Conservation (phyloP, 2,888 invertebrate species). For the Uloborus plumipes region DNA sequence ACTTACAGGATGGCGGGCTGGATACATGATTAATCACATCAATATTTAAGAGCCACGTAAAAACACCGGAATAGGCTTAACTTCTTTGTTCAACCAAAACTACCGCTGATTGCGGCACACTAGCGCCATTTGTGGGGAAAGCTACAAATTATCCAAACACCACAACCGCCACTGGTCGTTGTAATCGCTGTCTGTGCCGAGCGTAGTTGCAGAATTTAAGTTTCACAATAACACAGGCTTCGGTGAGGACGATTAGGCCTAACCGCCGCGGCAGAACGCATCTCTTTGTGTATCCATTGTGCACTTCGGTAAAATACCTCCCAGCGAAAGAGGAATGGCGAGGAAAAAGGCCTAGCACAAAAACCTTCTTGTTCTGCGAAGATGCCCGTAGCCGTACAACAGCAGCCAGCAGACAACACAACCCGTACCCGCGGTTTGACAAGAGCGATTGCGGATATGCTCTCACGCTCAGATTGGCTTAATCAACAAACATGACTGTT, state of each 20-base stretch:
- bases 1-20: constrained; percentile 68
- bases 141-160: constrained; percentile 55
- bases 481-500: constrained; percentile 69
- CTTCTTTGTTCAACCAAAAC: constrained; percentile 35
- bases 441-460: constrained; percentile 70
- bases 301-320: constrained; percentile 32
- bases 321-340: constrained; percentile 6
- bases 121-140: constrained; percentile 58
- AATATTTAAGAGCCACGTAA: constrained; percentile 56
- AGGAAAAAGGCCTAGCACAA: constrained; percentile 32
- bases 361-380: constrained; percentile 48
- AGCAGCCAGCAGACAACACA: constrained; percentile 60
- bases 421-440: constrained; percentile 67
- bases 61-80: constrained; percentile 56
- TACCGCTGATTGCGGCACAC: constrained; percentile 53
- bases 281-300: constrained; percentile 63
- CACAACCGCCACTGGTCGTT: constrained; percentile 35
- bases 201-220: neutral
- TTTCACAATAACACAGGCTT: constrained; percentile 33
- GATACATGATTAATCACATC: constrained; percentile 66
- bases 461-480: constrained; percentile 71
- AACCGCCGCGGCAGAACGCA: constrained; percentile 37
- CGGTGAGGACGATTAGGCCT: constrained; percentile 48
- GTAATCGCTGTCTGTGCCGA: neutral
- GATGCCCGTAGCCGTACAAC: constrained; percentile 50